A percentile compares a stretch with the other conserved stretches of the same genome.
Conservation (phyloP, 2,888 invertebrate genomes). For the Aporophyla lueneburgensis region DNA sequence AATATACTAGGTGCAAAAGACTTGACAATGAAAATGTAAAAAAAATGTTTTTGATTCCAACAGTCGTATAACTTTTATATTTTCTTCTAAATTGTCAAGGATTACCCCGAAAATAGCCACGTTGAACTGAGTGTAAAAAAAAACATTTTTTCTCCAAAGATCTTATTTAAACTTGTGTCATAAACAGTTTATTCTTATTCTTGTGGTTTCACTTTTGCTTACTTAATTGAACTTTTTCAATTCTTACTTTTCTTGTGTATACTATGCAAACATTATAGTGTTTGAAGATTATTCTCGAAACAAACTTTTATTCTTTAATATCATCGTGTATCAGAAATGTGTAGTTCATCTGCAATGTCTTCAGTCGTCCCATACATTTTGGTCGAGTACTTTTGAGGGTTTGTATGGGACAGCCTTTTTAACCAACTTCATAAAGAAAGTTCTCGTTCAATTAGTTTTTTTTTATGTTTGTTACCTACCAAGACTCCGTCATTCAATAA, state of each 20-base stretch:
- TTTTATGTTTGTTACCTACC: no score
- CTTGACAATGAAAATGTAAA: neutral
- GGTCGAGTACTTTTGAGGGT: neutral
- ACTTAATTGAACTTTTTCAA: constrained; percentile 8
- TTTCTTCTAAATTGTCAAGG: neutral
- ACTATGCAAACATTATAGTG: neutral
- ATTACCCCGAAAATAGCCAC: neutral
- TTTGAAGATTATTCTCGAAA: neutral
- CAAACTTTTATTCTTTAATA: neutral
- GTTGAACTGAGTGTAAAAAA: neutral
- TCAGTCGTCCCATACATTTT: neutral
- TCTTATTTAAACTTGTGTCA: constrained; percentile 24
- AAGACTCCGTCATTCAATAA: no score
- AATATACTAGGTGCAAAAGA: neutral
- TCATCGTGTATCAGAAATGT: neutral
- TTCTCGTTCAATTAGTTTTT: no score
- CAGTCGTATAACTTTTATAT: neutral
- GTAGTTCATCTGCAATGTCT: neutral
- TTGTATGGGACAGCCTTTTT: neutral
- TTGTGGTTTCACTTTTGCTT: constrained; percentile 2
- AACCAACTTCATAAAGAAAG: no score
- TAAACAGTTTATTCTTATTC: constrained; percentile 18
- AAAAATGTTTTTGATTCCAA: neutral
- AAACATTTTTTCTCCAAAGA: neutral
- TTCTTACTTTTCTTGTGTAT: neutral